Conservation (phyloP, 2,888 invertebrate species). For the Toxonevra muliebris region DNA sequence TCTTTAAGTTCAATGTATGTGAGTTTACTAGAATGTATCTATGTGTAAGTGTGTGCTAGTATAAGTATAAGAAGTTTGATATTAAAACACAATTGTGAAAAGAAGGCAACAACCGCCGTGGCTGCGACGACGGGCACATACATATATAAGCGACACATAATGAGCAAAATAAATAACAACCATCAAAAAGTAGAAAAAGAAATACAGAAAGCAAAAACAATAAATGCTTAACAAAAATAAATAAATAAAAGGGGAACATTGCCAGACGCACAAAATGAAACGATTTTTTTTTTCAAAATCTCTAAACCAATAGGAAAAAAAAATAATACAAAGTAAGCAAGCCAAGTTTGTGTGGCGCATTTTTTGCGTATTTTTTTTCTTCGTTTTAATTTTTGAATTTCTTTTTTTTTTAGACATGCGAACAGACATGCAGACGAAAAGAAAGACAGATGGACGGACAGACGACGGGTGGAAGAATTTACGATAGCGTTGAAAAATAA, state of each 20-base stretch:
- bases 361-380: constrained; percentile 11
- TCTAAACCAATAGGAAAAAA: not conserved
- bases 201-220: constrained; percentile 25
- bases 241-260: constrained; percentile 19
- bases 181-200: constrained; percentile 20
- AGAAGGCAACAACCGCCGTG: constrained; percentile 36
- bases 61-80: not conserved
- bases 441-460: not conserved
- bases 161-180: constrained; percentile 18
- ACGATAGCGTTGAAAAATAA: not conserved
- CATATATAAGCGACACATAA: constrained; percentile 21
- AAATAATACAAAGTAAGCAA: not conserved
- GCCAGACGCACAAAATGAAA: not conserved
- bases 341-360: constrained; percentile 24
- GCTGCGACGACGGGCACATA: constrained; percentile 12
- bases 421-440: not conserved
- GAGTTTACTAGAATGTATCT: too few species aligned
- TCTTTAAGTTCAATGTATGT: too few species aligned
- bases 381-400: not conserved
- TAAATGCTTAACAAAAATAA: constrained; percentile 17
- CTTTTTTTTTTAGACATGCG: constrained; percentile 1
- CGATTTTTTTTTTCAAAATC: too few species aligned
- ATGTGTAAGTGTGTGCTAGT: too few species aligned
- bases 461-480: not conserved
- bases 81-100: constrained; percentile 14